Evolutionary conservation across 2,888 invertebrate species (phyloP).

Genomic region (Emmelina monodactyla): DNA sequence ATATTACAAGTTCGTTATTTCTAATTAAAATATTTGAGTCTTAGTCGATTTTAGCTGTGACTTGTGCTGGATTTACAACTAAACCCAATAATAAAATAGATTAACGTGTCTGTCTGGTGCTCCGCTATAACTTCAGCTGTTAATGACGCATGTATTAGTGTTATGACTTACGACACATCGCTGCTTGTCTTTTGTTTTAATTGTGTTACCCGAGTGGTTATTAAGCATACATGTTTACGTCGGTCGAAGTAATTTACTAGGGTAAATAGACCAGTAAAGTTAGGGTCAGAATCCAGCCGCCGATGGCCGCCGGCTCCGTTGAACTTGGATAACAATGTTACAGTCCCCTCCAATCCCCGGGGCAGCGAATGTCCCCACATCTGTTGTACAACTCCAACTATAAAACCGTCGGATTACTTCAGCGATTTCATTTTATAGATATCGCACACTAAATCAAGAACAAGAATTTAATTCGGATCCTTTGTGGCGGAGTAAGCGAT

Average conservation of each 20-base stretch:
- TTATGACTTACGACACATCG: slow-evolving; percentile 41
- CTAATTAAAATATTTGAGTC: too few relatives aligned
- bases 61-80: slow-evolving; percentile 32
- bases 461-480: slow-evolving; percentile 29
- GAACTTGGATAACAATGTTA: slow-evolving; percentile 58
- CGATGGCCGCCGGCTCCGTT: slow-evolving; percentile 22
- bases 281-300: too few relatives aligned
- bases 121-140: slow-evolving; percentile 39
- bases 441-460: slow-evolving; percentile 42
- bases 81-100: slow-evolving; percentile 42
- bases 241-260: too few relatives aligned
- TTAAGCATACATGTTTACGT: too few relatives aligned
- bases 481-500: slow-evolving; percentile 25
- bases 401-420: slow-evolving; percentile 48
- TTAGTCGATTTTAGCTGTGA: slow-evolving; percentile 42
- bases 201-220: too few relatives aligned
- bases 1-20: too few relatives aligned
- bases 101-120: slow-evolving; percentile 27
- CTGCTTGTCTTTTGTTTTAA: slow-evolving; percentile 25
- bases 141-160: slow-evolving; percentile 39
- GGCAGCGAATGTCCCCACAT: slow-evolving; percentile 49
- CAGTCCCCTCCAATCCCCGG: slow-evolving; percentile 45
- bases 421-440: slow-evolving; percentile 48
- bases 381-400: slow-evolving; percentile 44
- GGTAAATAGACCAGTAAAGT: slow-evolving; percentile 42